Conservation (phyloP, 2,797 vertebrate species). For the Poeciliopsis infans region DNA sequence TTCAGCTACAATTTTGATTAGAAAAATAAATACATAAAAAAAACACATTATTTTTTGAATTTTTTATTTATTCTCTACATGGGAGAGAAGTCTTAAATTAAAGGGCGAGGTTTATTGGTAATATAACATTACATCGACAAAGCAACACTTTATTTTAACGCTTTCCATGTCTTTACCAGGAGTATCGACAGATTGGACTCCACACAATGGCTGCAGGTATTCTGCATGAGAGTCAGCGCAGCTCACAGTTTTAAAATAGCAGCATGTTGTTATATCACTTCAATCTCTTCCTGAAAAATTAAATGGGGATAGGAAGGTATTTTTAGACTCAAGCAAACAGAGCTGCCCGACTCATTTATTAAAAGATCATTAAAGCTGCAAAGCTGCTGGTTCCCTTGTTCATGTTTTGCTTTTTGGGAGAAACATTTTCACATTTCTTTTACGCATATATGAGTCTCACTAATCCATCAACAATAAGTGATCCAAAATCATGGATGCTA, state of each 20-base stretch:
- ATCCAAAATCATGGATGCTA: conserved; percentile 22
- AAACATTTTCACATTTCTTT: not conserved
- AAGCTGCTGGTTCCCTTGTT: not conserved
- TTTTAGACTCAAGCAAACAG: conserved; percentile 11
- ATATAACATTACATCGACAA: not conserved
- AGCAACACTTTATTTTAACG: not conserved
- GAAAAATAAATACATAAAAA: not conserved
- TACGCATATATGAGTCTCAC: not conserved
- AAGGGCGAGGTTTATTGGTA: not conserved
- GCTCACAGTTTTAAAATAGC: conserved; percentile 31
- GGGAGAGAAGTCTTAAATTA: not conserved
- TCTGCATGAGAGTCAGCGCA: conserved; percentile 1
- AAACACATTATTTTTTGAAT: not conserved
- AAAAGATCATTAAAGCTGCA: not conserved
- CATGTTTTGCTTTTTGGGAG: not conserved
- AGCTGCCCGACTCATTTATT: not conserved
- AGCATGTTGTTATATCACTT: conserved; percentile 35
- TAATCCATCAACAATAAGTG: not conserved
- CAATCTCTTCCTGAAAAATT: conserved; percentile 8
- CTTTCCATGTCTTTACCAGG: not conserved
- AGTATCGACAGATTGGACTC: not conserved
- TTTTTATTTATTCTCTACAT: not conserved
- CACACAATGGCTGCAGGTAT: conserved; percentile 21
- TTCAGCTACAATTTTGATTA: not conserved
- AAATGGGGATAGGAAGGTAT: conserved; percentile 2